phyloP scores from a whole-genome alignment of 2,797 vertebrate genomes.

The Enteromius anoplus region DNA sequence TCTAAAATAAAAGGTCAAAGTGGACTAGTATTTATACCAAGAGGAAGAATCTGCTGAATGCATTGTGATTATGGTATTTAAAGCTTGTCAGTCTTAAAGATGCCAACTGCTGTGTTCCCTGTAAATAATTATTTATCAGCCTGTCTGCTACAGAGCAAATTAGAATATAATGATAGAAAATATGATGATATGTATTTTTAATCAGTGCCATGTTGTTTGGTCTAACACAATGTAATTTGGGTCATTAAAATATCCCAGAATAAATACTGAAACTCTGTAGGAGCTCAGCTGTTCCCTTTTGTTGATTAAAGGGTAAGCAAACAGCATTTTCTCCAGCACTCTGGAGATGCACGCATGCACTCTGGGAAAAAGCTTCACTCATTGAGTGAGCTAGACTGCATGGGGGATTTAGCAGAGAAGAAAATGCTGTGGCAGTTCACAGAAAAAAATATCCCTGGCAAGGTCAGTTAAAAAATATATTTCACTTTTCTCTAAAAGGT shows the following conservation, averaged over 20 bases:
- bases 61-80: constrained; percentile 20
- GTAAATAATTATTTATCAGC: constrained; percentile 35
- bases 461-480: constrained; percentile 21
- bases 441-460: constrained; percentile 4
- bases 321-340: constrained; percentile 3
- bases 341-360: constrained; percentile 4
- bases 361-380: neutral
- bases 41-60: neutral
- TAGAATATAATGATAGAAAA: constrained; percentile 26
- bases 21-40: neutral
- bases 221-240: constrained; percentile 23
- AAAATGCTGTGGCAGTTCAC: neutral
- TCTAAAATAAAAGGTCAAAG: constrained; percentile 8
- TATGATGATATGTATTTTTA: constrained; percentile 41
- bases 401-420: neutral
- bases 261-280: constrained; percentile 20
- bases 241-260: constrained; percentile 34
- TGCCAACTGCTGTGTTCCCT: constrained; percentile 29
- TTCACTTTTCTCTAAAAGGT: constrained; percentile 9
- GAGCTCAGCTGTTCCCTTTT: constrained; percentile 17
- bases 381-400: neutral
- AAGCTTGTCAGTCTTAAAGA: constrained; percentile 21
- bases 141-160: constrained; percentile 40
- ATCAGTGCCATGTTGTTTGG: constrained; percentile 43
- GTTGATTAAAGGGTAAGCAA: constrained; percentile 33